Conservation (phyloP, 2,797 vertebrate species). For the Poeciliopsis turneri region DNA sequence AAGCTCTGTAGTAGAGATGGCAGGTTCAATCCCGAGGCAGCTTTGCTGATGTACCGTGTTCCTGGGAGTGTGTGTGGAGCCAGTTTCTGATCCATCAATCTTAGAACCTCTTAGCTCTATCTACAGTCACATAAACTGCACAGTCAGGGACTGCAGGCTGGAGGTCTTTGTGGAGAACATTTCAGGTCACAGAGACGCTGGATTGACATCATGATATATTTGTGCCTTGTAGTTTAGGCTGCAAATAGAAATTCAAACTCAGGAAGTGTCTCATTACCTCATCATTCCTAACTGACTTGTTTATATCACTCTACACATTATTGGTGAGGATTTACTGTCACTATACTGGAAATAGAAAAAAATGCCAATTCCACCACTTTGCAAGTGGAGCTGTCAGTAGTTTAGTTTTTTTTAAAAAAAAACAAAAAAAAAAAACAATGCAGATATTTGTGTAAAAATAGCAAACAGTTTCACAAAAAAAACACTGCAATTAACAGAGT, state of each 20-base stretch:
- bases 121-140: constrained; percentile 33
- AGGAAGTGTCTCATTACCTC: neutral
- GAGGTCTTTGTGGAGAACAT: constrained; percentile 17
- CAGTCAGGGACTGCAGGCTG: constrained; percentile 14
- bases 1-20: constrained; percentile 42
- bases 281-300: neutral
- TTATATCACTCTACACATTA: neutral
- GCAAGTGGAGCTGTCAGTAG: neutral
- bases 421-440: neutral
- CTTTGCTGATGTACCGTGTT: constrained; percentile 38
- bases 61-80: constrained; percentile 17
- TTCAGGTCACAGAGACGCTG: constrained; percentile 19
- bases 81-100: constrained; percentile 36
- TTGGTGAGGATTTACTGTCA: neutral
- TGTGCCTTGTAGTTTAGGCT: neutral
- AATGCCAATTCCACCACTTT: neutral
- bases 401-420: neutral
- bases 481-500: neutral
- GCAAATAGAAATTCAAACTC: constrained; percentile 8
- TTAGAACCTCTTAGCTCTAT: constrained; percentile 37
- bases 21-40: constrained; percentile 45
- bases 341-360: neutral
- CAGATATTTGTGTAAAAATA: neutral
- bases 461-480: neutral
- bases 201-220: constrained; percentile 21